phyloP scores from a whole-genome alignment of 2,888 invertebrate species.

The Lepidocyrtoides sp. region DNA sequence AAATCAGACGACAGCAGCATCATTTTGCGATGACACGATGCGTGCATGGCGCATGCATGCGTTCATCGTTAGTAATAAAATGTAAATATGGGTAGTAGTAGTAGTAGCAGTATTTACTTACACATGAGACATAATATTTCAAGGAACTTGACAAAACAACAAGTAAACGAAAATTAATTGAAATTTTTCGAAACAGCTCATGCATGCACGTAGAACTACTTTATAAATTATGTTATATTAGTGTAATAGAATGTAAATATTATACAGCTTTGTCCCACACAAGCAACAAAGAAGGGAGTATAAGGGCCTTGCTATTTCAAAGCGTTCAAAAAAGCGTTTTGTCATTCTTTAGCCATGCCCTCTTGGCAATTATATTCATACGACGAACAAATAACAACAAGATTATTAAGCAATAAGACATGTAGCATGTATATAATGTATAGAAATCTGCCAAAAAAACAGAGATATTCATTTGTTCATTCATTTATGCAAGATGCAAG shows the following conservation, averaged over 20 bases:
- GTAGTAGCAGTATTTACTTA: too few relatives aligned
- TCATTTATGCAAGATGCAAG: conserved; percentile 67
- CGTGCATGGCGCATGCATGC: conserved; percentile 39
- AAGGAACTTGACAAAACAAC: conserved; percentile 68
- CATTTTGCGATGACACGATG: conserved; percentile 33
- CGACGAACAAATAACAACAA: conserved; percentile 78
- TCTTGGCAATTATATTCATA: conserved; percentile 76
- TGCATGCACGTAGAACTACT: conserved; percentile 53
- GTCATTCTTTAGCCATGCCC: conserved; percentile 80
- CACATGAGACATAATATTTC: conserved; percentile 54
- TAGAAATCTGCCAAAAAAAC: conserved; percentile 53
- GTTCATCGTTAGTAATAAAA: conserved; percentile 36
- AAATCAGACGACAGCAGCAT: conserved; percentile 39
- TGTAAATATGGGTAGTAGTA: conserved; percentile 18
- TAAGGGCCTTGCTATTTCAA: conserved; percentile 70
- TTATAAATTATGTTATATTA: neutral
- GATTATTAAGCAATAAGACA: conserved; percentile 72
- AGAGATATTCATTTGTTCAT: conserved; percentile 34
- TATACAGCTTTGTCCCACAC: neutral
- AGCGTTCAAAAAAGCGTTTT: conserved; percentile 71
- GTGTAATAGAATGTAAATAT: too few relatives aligned
- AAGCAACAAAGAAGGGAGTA: conserved; percentile 68
- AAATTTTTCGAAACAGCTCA: conserved; percentile 77
- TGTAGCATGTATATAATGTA: conserved; percentile 38
- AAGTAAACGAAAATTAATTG: conserved; percentile 74